Evolutionary conservation across 2,888 invertebrate species (phyloP), one percentile per base, ranked within the genome.

Genomic region (Apomyelois bistriatella): DNA sequence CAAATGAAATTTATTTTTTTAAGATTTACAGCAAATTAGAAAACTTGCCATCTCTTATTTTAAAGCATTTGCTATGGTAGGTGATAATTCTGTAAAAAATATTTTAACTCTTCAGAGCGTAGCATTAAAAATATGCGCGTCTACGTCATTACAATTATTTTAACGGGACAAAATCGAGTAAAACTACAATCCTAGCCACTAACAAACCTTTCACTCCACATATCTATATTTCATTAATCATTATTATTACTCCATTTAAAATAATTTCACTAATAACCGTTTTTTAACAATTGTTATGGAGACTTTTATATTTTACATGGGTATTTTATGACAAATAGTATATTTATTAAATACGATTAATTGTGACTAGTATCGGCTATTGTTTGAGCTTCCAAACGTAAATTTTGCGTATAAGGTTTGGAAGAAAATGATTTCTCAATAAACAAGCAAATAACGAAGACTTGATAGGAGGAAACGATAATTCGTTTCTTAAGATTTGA

Each of bases 151-250:
- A 57, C 52, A 57, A 58, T 55, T 54, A 53, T 54, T 52, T 54
- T 63, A 62, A 69, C 57, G 64, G 62, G 54, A 66, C 64, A 62
- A 65, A 56, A 58, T 62, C 58, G 61, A 60, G 51, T 53, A 55
- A 63, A 60, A 62, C 73, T 71, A 72, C 68, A 55, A 58, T 56
- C 62, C 73, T 73, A 72, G 66, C 70, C 64, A 58, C 68, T 72
- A 71, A 64, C 65, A 63, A 68, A 70, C 60, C 66, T 61, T 68
- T 59, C 68, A 66, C 66, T 61, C 62, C 61, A 61, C 60, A 40
- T 56, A 56, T 58, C 59, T 61, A 61, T 60, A 52, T 54, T 55
- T 59, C 49, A 54, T 48, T 59, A 49, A 56, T 57, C 58, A 54
- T 58, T 55, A 59, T 57, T 58, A 58, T 61, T 58, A 52, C 22